phyloP scores from a whole-genome alignment of 2,888 invertebrate species.

The Diabrotica balteata region DNA sequence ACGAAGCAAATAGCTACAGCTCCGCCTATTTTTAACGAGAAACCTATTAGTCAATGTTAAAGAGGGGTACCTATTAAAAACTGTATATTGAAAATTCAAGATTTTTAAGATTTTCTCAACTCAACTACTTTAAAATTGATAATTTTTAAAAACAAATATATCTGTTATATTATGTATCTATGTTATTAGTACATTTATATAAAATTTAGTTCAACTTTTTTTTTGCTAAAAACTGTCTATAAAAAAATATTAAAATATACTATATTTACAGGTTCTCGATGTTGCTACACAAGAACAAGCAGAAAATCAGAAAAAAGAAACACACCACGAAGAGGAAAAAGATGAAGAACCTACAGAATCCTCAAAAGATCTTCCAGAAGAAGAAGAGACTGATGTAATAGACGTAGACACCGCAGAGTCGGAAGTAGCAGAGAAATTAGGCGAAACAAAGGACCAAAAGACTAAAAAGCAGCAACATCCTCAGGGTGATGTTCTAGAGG shows the following conservation, averaged over 20 bases:
- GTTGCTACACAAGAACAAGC: slow-evolving; percentile 86
- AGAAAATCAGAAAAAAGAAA: slow-evolving; percentile 63
- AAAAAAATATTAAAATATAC: background rate
- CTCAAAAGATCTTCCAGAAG: slow-evolving; percentile 60
- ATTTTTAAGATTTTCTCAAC: too few species aligned
- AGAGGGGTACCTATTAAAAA: too few species aligned
- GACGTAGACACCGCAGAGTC: slow-evolving; percentile 46
- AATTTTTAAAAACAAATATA: too few species aligned
- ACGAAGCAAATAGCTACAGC: too few species aligned
- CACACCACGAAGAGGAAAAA: slow-evolving; percentile 64
- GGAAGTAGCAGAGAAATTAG: slow-evolving; percentile 62
- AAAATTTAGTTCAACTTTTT: too few species aligned
- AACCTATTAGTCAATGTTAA: too few species aligned
- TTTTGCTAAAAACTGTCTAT: too few species aligned
- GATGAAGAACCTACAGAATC: slow-evolving; percentile 67
- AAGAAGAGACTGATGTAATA: slow-evolving; percentile 54
- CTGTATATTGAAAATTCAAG: too few species aligned
- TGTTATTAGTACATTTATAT: too few species aligned
- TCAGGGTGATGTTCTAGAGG: slow-evolving; percentile 55
- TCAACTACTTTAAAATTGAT: too few species aligned
- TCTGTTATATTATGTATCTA: too few species aligned
- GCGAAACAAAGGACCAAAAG: slow-evolving; percentile 55
- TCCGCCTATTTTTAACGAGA: too few species aligned
- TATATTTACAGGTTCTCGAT: slow-evolving; percentile 66
- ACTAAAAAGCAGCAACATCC: slow-evolving; percentile 60